phyloP scores from a whole-genome alignment of 2,888 invertebrate species.

The Lymantria dispar region DNA sequence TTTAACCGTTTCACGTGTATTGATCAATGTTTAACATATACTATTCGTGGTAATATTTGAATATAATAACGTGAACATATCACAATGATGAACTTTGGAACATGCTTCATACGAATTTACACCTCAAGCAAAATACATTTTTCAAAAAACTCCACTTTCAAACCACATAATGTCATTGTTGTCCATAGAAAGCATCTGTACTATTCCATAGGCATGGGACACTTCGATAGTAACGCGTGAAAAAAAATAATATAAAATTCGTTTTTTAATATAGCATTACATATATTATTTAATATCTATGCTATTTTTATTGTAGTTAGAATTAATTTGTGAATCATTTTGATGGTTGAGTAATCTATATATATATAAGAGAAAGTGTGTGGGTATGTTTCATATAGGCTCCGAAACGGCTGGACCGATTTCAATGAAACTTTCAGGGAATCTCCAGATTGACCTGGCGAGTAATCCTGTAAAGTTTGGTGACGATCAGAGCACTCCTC shows the following conservation, averaged over 20 bases:
- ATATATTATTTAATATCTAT: too few species aligned
- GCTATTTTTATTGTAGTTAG: too few species aligned
- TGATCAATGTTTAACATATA: background rate
- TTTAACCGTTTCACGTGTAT: background rate
- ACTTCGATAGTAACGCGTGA: background rate
- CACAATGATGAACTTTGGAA: slow-evolving; percentile 1
- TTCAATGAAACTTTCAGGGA: too few species aligned
- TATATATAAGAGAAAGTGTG: too few species aligned
- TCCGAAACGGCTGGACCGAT: too few species aligned
- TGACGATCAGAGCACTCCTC: too few species aligned
- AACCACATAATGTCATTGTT: slow-evolving; percentile 20
- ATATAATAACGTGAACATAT: slow-evolving; percentile 1
- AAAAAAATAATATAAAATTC: background rate
- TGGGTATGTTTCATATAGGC: too few species aligned
- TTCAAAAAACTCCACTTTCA: slow-evolving; percentile 22
- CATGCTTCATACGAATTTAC: slow-evolving; percentile 11
- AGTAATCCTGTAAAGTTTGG: too few species aligned
- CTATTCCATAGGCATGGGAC: background rate
- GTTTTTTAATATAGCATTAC: too few species aligned
- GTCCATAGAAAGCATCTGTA: slow-evolving; percentile 15
- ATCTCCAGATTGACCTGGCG: too few species aligned
- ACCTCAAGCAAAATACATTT: slow-evolving; percentile 4
- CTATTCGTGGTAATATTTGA: slow-evolving; percentile 1
- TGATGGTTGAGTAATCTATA: too few species aligned
- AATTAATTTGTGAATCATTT: too few species aligned